Evolutionary conservation across 2,113 vertebrate species (phyloP), one percentile per base, ranked within the genome.

Genomic region (Brachyistius frenatus): DNA sequence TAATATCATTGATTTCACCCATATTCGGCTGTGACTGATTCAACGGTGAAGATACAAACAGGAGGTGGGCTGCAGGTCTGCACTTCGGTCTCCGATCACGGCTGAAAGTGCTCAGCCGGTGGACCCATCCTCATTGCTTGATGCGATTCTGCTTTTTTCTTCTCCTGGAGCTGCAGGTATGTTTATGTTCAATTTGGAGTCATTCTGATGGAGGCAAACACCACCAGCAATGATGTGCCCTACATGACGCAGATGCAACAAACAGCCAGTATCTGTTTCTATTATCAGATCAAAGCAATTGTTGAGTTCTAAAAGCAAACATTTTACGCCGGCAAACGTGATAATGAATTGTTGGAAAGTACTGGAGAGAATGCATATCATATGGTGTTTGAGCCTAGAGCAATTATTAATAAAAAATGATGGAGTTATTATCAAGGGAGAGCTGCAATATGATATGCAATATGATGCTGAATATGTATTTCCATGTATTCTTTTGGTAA

Each of bases 31-130:
- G 64, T 32, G 55, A 74, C 9, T 56, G 53, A 67, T 76, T 32
- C 60, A 67, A 36, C 68, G 62, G 37, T 44, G 16, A 39, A 53
- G 60, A 50, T 35, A 64, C 30, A 55, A 56, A 73, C 58, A 65
- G 73, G 67, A 62, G 69, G 68, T 55, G 68, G 39, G 58, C 64
- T 52, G 35, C 70, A 57, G 30, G 31, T 70, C 49, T 2, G 14
- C 37, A 16, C 1, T 30, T 53, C 46, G 41, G 70, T 53, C 44
- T 66, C 61, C 37, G 33, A 44, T 70, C 75, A 62, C 30, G 37
- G 65, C 35, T 76, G 61, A 85, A 74, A 80, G 39, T 36, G 56
- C 69, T 57, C 73, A 71, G 62, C 69, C 39, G 86, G 66, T 53
- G 31, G 1, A 60, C 5, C 8, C 3, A 44, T 35, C 33, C n/a